These are phyloP conservation scores for Myopa tessellatipennis DNA, from an alignment of 2,888 invertebrate species.

Conservation along the genomic window DNA sequence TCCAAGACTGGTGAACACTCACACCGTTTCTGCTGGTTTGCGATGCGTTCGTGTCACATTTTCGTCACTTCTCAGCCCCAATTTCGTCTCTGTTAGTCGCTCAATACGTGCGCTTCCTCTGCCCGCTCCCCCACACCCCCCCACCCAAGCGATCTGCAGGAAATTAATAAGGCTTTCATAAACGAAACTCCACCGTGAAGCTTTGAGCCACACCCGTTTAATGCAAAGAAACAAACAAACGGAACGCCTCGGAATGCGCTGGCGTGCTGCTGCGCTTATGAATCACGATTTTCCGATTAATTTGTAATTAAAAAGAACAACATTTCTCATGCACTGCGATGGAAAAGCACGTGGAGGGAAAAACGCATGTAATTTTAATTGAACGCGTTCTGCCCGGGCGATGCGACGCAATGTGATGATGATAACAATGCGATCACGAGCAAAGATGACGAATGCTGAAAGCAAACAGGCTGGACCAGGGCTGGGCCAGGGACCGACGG, in stretches of 20 bases:
- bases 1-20: no score
- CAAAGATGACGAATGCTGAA: slow-evolving; percentile 29
- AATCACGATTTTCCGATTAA: slow-evolving; percentile 44
- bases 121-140: no score
- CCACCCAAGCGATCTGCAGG: background rate
- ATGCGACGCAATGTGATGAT: slow-evolving; percentile 7
- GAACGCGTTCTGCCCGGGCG: slow-evolving; percentile 20
- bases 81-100: background rate
- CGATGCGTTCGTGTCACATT: no score
- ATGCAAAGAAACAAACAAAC: slow-evolving; percentile 6
- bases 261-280: slow-evolving; percentile 16
- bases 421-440: slow-evolving; percentile 31
- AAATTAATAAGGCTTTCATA: background rate
- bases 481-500: background rate
- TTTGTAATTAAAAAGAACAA: slow-evolving; percentile 41
- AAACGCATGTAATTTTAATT: slow-evolving; percentile 35
- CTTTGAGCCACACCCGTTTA: background rate
- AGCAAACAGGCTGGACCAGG: slow-evolving; percentile 19
- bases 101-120: background rate
- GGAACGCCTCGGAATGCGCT: slow-evolving; percentile 12
- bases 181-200: background rate
- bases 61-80: background rate
- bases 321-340: background rate
- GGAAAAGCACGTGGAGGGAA: background rate
- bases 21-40: no score